These are phyloP conservation scores for Ditylenchus dipsaci DNA, from an alignment of 1,140 invertebrate genomes.

Conservation along the genomic window DNA sequence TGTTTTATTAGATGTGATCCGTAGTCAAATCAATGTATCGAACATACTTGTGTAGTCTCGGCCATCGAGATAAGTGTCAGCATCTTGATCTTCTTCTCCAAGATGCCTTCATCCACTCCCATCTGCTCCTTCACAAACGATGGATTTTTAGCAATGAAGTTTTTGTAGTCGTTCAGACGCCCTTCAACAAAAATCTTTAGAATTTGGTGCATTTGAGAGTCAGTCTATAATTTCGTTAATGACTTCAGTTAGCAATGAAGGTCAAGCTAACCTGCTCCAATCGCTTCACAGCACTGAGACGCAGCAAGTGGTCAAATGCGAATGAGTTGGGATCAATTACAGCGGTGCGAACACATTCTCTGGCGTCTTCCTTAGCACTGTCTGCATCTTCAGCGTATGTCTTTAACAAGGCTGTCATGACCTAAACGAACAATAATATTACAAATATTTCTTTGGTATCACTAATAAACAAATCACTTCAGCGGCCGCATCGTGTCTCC, in stretches of 20 bases:
- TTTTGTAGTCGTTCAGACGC: slow-evolving; percentile 40
- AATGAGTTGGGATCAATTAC: slow-evolving; percentile 51
- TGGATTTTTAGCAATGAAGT: slow-evolving; percentile 46
- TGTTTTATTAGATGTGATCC: too few species aligned
- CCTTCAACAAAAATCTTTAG: slow-evolving; percentile 50
- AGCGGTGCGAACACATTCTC: slow-evolving; percentile 54
- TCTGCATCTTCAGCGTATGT: slow-evolving; percentile 51
- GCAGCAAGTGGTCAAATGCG: slow-evolving; percentile 51
- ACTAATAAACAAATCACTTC: slow-evolving; percentile 26
- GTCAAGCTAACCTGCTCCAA: slow-evolving; percentile 33
- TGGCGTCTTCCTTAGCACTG: slow-evolving; percentile 44
- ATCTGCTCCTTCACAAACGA: slow-evolving; percentile 47
- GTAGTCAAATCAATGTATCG: too few species aligned
- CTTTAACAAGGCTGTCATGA: slow-evolving; percentile 45
- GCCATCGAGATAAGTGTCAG: slow-evolving; percentile 54
- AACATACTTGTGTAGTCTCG: slow-evolving; percentile 49
- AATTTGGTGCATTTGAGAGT: slow-evolving; percentile 45
- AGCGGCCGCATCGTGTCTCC: slow-evolving; percentile 38
- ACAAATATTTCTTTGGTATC: slow-evolving; percentile 16
- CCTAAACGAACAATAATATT: slow-evolving; percentile 40
- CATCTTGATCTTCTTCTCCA: slow-evolving; percentile 55
- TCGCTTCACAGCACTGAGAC: slow-evolving; percentile 47
- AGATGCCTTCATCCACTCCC: slow-evolving; percentile 41
- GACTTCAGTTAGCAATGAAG: background rate
- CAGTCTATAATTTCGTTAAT: slow-evolving; percentile 14